phyloP scores from a whole-genome alignment of 2,888 invertebrate genomes.

The Trissolcus brochymenae region DNA sequence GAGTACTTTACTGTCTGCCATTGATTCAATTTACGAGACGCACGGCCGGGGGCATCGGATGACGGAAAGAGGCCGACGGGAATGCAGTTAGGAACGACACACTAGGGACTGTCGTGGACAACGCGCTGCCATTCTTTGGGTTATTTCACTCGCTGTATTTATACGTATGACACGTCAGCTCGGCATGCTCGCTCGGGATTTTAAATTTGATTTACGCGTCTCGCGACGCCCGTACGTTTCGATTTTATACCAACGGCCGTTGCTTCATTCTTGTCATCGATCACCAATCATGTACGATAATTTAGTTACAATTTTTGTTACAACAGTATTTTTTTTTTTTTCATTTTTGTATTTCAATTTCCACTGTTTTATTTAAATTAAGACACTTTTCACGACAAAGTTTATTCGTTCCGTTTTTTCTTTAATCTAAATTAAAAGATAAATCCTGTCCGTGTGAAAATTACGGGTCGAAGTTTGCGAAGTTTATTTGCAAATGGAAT shows the following conservation, averaged over 20 bases:
- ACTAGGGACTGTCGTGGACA: conserved; percentile 63
- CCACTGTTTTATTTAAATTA: too few relatives aligned
- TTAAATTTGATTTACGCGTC: conserved; percentile 74
- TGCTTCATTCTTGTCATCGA: conserved; percentile 56
- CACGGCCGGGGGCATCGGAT: conserved; percentile 50
- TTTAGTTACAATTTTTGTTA: too few relatives aligned
- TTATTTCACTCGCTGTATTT: conserved; percentile 69
- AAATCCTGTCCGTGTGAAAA: too few relatives aligned
- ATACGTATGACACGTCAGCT: conserved; percentile 63
- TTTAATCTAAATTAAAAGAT: too few relatives aligned
- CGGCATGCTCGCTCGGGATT: conserved; percentile 67
- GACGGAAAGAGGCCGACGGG: conserved; percentile 58
- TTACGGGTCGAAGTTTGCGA: too few relatives aligned
- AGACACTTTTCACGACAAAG: too few relatives aligned
- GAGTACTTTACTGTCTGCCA: conserved; percentile 62
- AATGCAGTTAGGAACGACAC: conserved; percentile 67
- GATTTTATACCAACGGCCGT: conserved; percentile 35
- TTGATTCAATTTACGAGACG: conserved; percentile 69
- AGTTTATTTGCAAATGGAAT: background rate
- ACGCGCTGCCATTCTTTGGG: conserved; percentile 64
- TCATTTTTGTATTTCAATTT: too few relatives aligned
- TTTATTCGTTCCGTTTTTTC: too few relatives aligned
- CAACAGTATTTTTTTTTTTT: too few relatives aligned
- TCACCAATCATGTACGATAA: conserved; percentile 49
- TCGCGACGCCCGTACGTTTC: conserved; percentile 72